Evolutionary conservation across 2,113 vertebrate species (phyloP).

Genomic region (Ageneiosus marmoratus): DNA sequence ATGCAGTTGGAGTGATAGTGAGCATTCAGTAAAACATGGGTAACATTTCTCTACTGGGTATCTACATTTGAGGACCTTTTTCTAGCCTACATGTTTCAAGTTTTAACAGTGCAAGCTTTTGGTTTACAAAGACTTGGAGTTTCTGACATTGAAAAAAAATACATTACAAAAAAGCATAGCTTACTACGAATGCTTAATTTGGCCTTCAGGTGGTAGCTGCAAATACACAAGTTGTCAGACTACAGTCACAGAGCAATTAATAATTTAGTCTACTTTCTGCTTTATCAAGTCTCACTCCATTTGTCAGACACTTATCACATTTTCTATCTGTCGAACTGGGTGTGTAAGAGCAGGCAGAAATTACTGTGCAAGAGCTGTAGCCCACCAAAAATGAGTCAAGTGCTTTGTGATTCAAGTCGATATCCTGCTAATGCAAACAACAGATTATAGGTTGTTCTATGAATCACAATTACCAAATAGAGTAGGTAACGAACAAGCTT

Average conservation of each 20-base stretch:
- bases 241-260: background rate
- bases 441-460: conserved; percentile 11
- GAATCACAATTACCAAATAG: conserved; percentile 40
- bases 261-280: background rate
- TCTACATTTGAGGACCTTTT: too few species aligned
- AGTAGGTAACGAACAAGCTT: conserved; percentile 21
- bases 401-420: background rate
- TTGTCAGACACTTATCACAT: background rate
- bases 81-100: too few species aligned
- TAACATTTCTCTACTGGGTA: background rate
- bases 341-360: conserved; percentile 1
- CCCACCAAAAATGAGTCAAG: conserved; percentile 1
- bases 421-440: conserved; percentile 12
- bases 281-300: background rate
- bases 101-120: too few species aligned
- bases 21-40: background rate
- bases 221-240: background rate
- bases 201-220: background rate
- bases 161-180: too few species aligned
- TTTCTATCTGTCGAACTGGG: background rate
- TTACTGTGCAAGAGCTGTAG: background rate
- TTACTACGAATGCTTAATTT: background rate
- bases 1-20: background rate
- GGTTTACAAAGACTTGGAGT: background rate
- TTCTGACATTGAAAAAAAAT: background rate